Percentiles rank a stretch among this genome's conserved stretches.
These are phyloP conservation scores for Metopolophium dirhodum DNA, from an alignment of 1,140 invertebrate species.

Conservation along the genomic window DNA sequence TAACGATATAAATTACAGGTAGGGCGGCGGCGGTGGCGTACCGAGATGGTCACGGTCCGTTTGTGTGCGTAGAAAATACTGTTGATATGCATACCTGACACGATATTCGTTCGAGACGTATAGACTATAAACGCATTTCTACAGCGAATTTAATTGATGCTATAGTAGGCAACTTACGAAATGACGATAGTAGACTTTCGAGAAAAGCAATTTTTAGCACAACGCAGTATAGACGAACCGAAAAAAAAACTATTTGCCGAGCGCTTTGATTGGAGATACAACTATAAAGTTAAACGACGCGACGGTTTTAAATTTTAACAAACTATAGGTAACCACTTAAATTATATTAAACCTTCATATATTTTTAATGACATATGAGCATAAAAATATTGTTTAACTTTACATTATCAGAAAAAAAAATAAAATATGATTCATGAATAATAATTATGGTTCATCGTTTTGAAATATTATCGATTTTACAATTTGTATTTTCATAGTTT, in stretches of 20 bases:
- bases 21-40: not conserved
- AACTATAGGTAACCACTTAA: not conserved
- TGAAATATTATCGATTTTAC: not conserved
- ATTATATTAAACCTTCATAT: not conserved
- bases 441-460: not conserved
- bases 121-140: not conserved
- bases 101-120: not conserved
- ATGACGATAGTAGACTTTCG: not conserved
- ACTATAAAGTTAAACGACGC: not conserved
- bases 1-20: not conserved
- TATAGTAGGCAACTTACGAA: not conserved
- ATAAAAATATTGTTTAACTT: not conserved
- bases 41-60: not conserved
- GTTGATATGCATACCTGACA: not conserved
- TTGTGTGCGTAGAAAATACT: not conserved
- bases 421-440: not conserved
- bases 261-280: not conserved
- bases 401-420: not conserved
- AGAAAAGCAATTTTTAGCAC: not conserved
- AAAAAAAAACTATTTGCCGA: not conserved
- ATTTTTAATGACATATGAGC: not conserved
- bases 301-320: not conserved
- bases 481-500: not conserved
- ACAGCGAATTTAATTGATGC: not conserved
- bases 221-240: not conserved